Base-by-base conservation (phyloP, 2,888 invertebrate genomes). In the Dioctria rufipes region DNA sequence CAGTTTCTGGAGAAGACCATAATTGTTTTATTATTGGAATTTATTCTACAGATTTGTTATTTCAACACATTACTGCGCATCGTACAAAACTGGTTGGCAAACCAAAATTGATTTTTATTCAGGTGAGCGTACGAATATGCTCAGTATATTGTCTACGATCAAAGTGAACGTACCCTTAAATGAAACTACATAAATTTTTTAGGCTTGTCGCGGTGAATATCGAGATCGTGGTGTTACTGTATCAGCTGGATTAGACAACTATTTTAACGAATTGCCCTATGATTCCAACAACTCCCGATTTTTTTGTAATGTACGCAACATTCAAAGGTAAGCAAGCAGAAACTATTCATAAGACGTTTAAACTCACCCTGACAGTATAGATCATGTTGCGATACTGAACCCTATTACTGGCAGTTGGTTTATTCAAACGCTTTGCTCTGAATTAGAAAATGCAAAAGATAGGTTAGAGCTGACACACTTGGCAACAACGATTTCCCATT, bases 31-130 rank as follows among this genome's bases (percentile, higher is more conserved):
- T 91, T 2, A 88, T 93, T 83, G 89, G 88, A 83, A 85, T 89
- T 25, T 92, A 93, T 85, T 89, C 90, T 2, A 90, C 92, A 11
- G 91, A 92, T 61, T 88, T 89, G 11, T 85, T 95, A 4, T 92
- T 93, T 90, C 88, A 87, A 65, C 90, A 89, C 54, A 94, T 94
- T 86, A 89, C 92, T 39, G 91, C 90, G 0, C 89, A 87, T 54
- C 93, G 93, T 84, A 89, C 90, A 69, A 88, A 90, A 37, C 88
- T 94, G 25, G 90, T 91, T 60, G 93, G 93, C 81, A 94, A 94
- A 86, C 94, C 94, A 0, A 94, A 94, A 86, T 84, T 94, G 42
- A 94, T 94, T 86, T 92, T 94, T 84, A 91, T 94, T 84, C 93
- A 94, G 89, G 93, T 93, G 83, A 81, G 25, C 25, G 25, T 25